Evolutionary conservation across 2,888 invertebrate species (phyloP).

Genomic region (Andrena bicolor): DNA sequence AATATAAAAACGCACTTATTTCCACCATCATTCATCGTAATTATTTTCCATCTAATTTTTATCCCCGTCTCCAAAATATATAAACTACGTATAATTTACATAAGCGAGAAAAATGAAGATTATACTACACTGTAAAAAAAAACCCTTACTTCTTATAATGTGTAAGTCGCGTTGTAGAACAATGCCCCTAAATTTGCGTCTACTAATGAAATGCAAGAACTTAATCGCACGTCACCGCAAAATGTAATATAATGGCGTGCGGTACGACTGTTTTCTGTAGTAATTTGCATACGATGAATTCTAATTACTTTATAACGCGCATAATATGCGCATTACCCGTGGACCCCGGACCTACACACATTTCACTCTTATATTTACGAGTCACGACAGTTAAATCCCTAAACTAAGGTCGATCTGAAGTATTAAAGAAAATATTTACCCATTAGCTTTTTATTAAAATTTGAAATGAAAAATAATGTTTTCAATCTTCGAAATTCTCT

Average conservation of each 20-base stretch:
- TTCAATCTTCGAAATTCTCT: too few species aligned
- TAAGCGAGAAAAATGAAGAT: background rate
- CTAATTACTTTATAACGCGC: conserved; percentile 9
- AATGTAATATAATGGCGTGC: conserved; percentile 9
- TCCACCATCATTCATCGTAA: too few species aligned
- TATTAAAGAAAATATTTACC: too few species aligned
- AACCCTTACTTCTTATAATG: background rate
- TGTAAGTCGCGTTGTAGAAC: background rate
- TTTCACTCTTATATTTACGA: background rate
- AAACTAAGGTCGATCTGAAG: too few species aligned
- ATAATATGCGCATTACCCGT: background rate
- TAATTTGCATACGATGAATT: conserved; percentile 40
- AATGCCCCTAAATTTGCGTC: background rate
- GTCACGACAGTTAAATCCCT: background rate
- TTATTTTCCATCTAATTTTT: too few species aligned
- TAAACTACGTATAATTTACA: too few species aligned
- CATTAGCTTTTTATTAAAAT: too few species aligned
- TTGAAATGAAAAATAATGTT: too few species aligned
- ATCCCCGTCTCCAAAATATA: too few species aligned
- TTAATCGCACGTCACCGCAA: background rate
- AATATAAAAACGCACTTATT: too few species aligned
- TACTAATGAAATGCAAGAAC: background rate
- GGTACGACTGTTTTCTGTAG: conserved; percentile 10
- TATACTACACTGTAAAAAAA: too few species aligned
- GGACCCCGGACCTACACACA: background rate